Base-by-base conservation (phyloP, 2,797 vertebrate species). In the Falco biarmicus region DNA sequence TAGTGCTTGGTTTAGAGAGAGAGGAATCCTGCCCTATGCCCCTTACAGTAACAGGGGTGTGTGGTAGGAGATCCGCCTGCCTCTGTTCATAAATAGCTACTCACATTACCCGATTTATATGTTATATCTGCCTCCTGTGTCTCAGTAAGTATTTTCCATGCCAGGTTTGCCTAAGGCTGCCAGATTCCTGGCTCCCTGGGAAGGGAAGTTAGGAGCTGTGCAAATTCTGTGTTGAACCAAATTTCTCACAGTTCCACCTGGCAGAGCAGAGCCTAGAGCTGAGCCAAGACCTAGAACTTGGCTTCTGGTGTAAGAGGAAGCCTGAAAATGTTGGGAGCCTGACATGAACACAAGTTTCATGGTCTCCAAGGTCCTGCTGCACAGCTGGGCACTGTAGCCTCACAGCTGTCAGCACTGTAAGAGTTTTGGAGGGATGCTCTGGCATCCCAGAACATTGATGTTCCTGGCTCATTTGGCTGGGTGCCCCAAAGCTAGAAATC, bases 31-130 rank as follows among this genome's bases (percentile, higher is more conserved):
- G 25, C 66, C 43, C 56, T 20, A 39, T 19, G 22, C n/a, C 22
- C 37, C 45, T 14, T 19, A 9, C 1, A 13, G 54, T 22, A 43
- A 17, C 0, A 2, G 39, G 20, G 11, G 24, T 10, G 47, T 45
- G 43, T 18, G 17, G 43, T 11, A 9, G 15, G 41, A 29, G 16
- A 54, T 41, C 12, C 5, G 15, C 56, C 32, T 8, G 5, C 54
- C 47, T 48, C 48, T 39, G 41, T 15, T 75, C 34, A 54, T 22
- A 50, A 37, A 24, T 1, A 84, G 41, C 32, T 24, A 17, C 17
- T 16, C 6, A 2, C 10, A 24, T 43, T 22, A 50, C 16, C 31
- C 5, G 13, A 25, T n/a, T 14, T 31, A 26, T 17, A 15, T 1
- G 26, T 32, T 74, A 6, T 11, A 50, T 39, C 63, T 78, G 45